A percentile compares a stretch with the other conserved stretches of the same genome.
Conservation (phyloP, 2,888 invertebrate genomes). For the Amblyjoppa proteus region DNA sequence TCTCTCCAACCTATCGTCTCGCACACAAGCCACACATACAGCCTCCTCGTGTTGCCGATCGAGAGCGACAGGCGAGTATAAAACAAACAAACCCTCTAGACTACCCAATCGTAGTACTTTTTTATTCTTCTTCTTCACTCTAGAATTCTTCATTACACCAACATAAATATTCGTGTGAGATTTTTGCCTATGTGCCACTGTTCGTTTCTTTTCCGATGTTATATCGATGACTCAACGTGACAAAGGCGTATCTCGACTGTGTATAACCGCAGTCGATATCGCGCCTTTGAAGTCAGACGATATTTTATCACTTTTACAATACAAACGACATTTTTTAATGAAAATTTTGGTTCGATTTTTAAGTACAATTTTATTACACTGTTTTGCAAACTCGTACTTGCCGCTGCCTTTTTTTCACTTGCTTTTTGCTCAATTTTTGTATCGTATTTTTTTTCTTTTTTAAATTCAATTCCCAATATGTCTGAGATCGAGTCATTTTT, state of each 20-base stretch:
- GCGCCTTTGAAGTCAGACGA: background rate
- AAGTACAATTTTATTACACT: background rate
- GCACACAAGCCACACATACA: constrained; percentile 78
- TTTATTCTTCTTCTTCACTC: constrained; percentile 36
- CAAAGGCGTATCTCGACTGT: background rate
- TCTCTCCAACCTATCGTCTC: constrained; percentile 76
- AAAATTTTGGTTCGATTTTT: background rate
- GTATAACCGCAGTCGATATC: background rate
- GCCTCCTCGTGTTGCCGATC: constrained; percentile 81
- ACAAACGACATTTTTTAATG: constrained; percentile 5
- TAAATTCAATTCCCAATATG: background rate
- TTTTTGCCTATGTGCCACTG: constrained; percentile 19
- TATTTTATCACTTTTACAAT: constrained; percentile 6
- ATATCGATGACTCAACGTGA: constrained; percentile 1
- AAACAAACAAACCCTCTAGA: constrained; percentile 70
- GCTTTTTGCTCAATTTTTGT: background rate
- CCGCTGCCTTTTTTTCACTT: background rate
- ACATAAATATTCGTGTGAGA: background rate
- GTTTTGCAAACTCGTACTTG: background rate
- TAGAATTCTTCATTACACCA: background rate
- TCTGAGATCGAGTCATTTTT: background rate
- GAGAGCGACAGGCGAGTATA: constrained; percentile 84
- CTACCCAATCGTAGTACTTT: constrained; percentile 56
- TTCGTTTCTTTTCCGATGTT: constrained; percentile 22
- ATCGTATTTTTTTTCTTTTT: background rate